phyloP scores from a whole-genome alignment of 92 coral and sea anemone species.

The Meandrina meandrites region DNA sequence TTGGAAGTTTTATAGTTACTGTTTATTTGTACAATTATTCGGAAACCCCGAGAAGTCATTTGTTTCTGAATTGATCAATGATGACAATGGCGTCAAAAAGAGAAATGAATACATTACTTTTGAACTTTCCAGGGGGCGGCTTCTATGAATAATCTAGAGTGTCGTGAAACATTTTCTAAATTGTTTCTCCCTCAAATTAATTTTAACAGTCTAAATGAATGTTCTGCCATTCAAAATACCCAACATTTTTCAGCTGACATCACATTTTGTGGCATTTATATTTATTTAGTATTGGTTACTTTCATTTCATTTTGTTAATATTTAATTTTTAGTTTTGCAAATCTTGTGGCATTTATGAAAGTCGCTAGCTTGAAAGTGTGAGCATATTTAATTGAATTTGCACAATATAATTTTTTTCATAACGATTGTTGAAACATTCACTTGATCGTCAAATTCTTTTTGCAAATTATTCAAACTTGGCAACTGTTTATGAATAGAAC shows the following conservation, averaged over 20 bases:
- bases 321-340: no score
- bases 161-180: background rate
- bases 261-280: background rate
- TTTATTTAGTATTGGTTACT: no score
- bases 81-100: background rate
- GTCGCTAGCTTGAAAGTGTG: no score
- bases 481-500: no score
- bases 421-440: no score
- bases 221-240: background rate
- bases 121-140: background rate
- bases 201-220: background rate
- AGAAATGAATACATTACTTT: background rate
- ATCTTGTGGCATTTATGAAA: no score
- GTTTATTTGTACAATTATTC: background rate
- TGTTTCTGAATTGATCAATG: background rate
- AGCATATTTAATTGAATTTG: no score
- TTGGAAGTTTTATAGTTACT: background rate
- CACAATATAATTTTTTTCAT: no score
- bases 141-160: background rate
- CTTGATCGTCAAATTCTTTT: no score
- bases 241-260: background rate
- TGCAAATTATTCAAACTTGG: no score
- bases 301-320: background rate
- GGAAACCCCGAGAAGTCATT: background rate
- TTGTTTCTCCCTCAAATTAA: background rate